Percentiles rank a stretch among this genome's conserved stretches.
phyloP scores from a whole-genome alignment of 2,888 invertebrate species.

The Synanthedon tipuliformis region DNA sequence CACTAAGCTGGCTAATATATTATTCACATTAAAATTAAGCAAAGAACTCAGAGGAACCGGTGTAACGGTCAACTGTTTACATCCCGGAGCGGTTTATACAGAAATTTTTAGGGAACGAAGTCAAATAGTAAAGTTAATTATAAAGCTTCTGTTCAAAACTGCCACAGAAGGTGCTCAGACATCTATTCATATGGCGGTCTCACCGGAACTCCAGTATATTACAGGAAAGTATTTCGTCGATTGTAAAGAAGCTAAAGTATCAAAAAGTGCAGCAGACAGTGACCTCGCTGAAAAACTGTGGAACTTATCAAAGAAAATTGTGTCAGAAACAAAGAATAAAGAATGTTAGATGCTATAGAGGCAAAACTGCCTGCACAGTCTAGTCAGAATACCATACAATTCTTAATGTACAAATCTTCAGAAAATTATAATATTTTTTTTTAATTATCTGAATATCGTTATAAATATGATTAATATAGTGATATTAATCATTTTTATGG shows the following conservation, averaged over 20 bases:
- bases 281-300: constrained; percentile 80
- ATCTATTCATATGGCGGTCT: constrained; percentile 75
- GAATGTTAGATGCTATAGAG: too few species aligned
- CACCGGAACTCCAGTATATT: constrained; percentile 74
- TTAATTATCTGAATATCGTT: too few species aligned
- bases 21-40: constrained; percentile 76
- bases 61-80: constrained; percentile 81
- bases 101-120: constrained; percentile 80
- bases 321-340: not conserved
- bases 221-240: constrained; percentile 83
- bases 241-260: constrained; percentile 71
- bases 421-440: too few species aligned
- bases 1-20: constrained; percentile 81
- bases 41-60: constrained; percentile 71
- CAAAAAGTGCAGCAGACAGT: constrained; percentile 69
- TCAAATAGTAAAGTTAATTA: constrained; percentile 66
- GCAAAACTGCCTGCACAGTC: too few species aligned
- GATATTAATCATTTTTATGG: too few species aligned
- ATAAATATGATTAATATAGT: too few species aligned
- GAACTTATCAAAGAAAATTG: constrained; percentile 73
- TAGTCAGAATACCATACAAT: too few species aligned
- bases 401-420: too few species aligned
- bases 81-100: constrained; percentile 83
- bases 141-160: constrained; percentile 74
- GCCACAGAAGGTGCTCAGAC: constrained; percentile 82